phyloP scores from a whole-genome alignment of 2,888 invertebrate species.

The Apotomis betuletana region DNA sequence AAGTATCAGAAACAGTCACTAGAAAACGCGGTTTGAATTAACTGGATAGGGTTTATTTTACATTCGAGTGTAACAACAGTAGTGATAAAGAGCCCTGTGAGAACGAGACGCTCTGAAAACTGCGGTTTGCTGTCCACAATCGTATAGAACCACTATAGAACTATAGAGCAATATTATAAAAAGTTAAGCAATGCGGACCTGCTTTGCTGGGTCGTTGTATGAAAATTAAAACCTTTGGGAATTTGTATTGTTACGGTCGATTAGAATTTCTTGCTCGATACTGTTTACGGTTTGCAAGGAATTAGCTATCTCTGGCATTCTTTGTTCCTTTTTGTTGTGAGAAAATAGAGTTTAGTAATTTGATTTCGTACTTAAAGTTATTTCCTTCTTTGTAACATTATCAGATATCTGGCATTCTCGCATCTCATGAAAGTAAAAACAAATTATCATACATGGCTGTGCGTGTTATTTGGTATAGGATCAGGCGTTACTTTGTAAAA shows the following conservation, averaged over 20 bases:
- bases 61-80: constrained; percentile 38
- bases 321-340: neutral
- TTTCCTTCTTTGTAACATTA: neutral
- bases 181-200: constrained; percentile 46
- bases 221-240: constrained; percentile 50
- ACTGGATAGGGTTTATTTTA: constrained; percentile 46
- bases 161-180: constrained; percentile 45
- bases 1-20: neutral
- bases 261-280: constrained; percentile 16
- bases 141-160: constrained; percentile 32
- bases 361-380: neutral
- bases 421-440: neutral
- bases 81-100: constrained; percentile 58
- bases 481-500: no score
- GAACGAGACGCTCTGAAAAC: constrained; percentile 68
- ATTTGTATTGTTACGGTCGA: constrained; percentile 44
- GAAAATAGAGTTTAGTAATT: neutral
- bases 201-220: constrained; percentile 48
- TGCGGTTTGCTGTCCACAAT: constrained; percentile 53
- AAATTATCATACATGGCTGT: neutral
- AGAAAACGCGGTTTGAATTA: constrained; percentile 43
- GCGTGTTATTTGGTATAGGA: no score
- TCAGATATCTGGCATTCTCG: neutral
- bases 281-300: neutral
- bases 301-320: neutral